These are phyloP conservation scores for Herpailurus yagouaroundi DNA, from an alignment of 2,113 vertebrate genomes.

Conservation along the genomic window DNA sequence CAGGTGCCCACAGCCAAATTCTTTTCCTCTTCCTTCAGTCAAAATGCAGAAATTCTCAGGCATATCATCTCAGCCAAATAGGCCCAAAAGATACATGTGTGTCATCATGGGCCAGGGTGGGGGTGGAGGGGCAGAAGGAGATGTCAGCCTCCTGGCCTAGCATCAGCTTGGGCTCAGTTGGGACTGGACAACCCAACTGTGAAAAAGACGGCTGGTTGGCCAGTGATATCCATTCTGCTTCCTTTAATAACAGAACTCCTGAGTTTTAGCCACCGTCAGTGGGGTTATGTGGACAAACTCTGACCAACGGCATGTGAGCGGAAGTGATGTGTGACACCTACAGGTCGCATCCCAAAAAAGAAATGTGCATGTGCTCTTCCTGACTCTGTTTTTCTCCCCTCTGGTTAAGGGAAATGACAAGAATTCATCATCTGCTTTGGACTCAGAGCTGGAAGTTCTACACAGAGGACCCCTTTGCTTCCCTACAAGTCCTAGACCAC, in stretches of 20 bases:
- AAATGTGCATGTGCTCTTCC: neutral
- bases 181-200: neutral
- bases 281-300: neutral
- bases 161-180: neutral
- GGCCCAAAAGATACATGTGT: neutral
- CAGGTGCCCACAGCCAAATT: neutral
- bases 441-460: neutral
- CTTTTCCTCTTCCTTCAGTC: neutral
- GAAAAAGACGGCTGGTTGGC: neutral
- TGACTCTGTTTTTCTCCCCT: fast-evolving
- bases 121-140: neutral
- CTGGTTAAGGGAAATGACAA: neutral
- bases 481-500: neutral
- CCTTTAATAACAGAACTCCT: neutral
- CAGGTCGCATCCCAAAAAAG: neutral
- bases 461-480: neutral
- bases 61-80: neutral
- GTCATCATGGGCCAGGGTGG: neutral
- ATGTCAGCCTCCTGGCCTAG: neutral
- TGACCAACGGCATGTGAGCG: neutral
- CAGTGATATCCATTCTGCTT: neutral
- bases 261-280: neutral
- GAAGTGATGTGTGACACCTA: neutral
- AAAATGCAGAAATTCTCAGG: neutral
- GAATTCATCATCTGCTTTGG: neutral